Percentiles rank a stretch among this genome's conserved stretches.
These are phyloP conservation scores for Ammodytes marinus DNA, from an alignment of 2,113 vertebrate genomes.

Conservation along the genomic window DNA sequence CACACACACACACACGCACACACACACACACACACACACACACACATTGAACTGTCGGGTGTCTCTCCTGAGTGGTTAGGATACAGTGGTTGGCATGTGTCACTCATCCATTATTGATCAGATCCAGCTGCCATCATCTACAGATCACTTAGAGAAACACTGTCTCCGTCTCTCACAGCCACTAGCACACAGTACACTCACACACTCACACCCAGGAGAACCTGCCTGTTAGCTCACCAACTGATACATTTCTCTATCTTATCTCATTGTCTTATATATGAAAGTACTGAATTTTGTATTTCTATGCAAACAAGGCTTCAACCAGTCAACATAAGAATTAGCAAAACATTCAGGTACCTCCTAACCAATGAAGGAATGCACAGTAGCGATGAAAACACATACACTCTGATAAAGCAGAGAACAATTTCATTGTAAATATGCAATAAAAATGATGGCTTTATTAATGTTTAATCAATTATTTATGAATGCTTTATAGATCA, in stretches of 20 bases:
- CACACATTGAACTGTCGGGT: constrained; percentile 46
- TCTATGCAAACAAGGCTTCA: not conserved
- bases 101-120: constrained; percentile 84
- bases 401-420: too few species aligned
- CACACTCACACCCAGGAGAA: not conserved
- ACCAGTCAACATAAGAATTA: not conserved
- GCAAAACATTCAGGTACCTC: not conserved
- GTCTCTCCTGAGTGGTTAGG: constrained; percentile 64
- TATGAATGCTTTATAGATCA: not conserved
- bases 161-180: constrained; percentile 24
- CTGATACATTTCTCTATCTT: not conserved
- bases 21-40: constrained; percentile 40
- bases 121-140: constrained; percentile 79
- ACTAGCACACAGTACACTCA: not conserved
- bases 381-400: not conserved
- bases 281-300: too few species aligned
- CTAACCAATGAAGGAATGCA: not conserved
- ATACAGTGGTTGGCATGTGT: constrained; percentile 81
- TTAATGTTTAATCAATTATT: not conserved
- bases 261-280: not conserved
- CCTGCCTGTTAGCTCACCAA: not conserved
- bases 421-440: too few species aligned
- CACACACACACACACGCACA: constrained; percentile 32
- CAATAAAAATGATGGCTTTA: not conserved
- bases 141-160: constrained; percentile 73